Conservation (phyloP, 2,888 invertebrate genomes). For the Pelosia muscerda region DNA sequence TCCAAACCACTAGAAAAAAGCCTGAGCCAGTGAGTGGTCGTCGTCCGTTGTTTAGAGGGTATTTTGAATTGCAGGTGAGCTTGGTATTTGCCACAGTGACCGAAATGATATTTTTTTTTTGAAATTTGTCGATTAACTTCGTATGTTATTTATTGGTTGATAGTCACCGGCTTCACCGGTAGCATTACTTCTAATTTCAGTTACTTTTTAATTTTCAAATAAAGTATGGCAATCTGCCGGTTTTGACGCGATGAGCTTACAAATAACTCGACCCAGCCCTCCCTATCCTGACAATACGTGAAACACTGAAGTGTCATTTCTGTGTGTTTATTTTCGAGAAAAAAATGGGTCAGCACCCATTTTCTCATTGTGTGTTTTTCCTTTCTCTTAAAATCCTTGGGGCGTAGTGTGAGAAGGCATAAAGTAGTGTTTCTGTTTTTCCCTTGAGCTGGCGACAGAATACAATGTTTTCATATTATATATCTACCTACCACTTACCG, state of each 20-base stretch:
- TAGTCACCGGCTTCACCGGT: no score
- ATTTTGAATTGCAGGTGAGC: neutral
- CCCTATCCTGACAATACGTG: neutral
- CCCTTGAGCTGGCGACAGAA: neutral
- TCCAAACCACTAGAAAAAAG: no score
- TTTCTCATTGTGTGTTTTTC: conserved; percentile 4
- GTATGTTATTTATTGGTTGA: no score
- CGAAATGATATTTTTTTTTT: no score
- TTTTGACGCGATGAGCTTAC: no score
- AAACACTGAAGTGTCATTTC: neutral
- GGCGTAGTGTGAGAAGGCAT: neutral
- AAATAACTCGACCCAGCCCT: neutral
- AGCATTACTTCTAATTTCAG: no score
- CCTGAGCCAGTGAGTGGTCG: no score
- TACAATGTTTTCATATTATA: neutral
- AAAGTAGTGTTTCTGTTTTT: neutral
- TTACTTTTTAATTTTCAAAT: no score
- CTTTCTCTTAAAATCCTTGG: neutral
- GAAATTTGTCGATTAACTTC: no score
- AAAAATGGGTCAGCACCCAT: neutral
- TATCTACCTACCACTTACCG: neutral
- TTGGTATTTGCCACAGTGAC: no score
- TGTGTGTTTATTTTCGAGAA: neutral
- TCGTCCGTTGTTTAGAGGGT: no score
- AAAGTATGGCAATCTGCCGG: no score